These are phyloP conservation scores for Lordiphosa fenestrarum DNA, from an alignment of 2,888 invertebrate genomes.

Conservation along the genomic window DNA sequence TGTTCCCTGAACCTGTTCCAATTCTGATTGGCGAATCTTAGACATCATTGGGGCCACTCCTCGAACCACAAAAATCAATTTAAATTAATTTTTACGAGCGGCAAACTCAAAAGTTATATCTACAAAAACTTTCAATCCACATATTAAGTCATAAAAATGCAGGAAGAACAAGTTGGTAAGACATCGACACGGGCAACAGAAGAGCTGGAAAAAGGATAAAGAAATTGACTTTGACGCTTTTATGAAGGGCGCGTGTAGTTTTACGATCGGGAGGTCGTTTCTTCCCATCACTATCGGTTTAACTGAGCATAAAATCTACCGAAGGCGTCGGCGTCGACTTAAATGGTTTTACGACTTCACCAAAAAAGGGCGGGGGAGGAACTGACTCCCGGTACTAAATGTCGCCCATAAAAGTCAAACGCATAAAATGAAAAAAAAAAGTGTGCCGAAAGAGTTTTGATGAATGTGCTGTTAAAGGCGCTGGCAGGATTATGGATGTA, in stretches of 20 bases:
- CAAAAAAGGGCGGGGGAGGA: slow-evolving; percentile 16
- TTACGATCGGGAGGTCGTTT: slow-evolving; percentile 48
- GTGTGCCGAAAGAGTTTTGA: slow-evolving; percentile 67
- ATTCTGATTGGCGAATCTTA: neutral
- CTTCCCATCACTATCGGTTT: slow-evolving; percentile 45
- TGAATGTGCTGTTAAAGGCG: slow-evolving; percentile 49
- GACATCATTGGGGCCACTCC: slow-evolving; percentile 4
- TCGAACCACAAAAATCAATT: slow-evolving; percentile 42
- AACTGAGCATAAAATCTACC: slow-evolving; percentile 65
- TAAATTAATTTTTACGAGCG: slow-evolving; percentile 63
- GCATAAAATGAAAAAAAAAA: slow-evolving; percentile 44
- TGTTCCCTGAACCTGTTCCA: slow-evolving; percentile 15
- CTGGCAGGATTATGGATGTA: slow-evolving; percentile 45
- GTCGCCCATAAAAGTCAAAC: slow-evolving; percentile 61
- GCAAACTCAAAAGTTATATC: slow-evolving; percentile 20
- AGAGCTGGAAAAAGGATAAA: slow-evolving; percentile 31
- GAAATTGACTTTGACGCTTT: slow-evolving; percentile 60
- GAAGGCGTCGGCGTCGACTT: slow-evolving; percentile 61
- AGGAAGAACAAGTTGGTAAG: slow-evolving; percentile 9
- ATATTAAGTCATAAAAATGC: slow-evolving; percentile 56
- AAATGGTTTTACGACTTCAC: slow-evolving; percentile 60
- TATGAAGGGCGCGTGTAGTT: slow-evolving; percentile 69
- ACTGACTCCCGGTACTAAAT: slow-evolving; percentile 45
- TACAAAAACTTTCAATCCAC: slow-evolving; percentile 34
- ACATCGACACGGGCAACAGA: neutral